Conservation (phyloP, 2,797 vertebrate genomes). For the Onychomys leucogaster region DNA sequence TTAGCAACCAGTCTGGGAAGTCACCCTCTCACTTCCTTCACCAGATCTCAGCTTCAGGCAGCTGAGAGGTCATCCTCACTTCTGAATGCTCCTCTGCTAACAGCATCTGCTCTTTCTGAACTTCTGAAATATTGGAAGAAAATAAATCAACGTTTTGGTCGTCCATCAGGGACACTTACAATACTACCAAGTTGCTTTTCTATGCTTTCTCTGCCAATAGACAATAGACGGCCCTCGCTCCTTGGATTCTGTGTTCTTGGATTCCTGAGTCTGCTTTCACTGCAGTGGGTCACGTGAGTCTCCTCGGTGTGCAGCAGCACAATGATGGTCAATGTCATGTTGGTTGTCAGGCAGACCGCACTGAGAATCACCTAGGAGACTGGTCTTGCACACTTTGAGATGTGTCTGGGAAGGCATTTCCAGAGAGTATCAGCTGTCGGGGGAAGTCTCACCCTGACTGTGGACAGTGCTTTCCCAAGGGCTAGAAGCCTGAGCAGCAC, state of each 20-base stretch:
- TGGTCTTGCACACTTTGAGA: neutral
- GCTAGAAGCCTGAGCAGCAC: neutral
- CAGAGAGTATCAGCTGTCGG: neutral
- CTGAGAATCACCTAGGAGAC: neutral
- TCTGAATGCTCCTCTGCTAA: neutral
- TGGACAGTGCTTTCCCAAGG: neutral
- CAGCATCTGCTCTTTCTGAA: neutral
- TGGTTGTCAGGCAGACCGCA: neutral
- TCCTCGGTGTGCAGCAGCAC: neutral
- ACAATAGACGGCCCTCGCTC: neutral
- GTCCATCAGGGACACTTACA: neutral
- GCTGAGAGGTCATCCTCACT: neutral
- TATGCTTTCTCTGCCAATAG: neutral
- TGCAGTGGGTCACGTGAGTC: no score
- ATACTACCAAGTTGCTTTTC: neutral
- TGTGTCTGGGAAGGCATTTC: neutral
- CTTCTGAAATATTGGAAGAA: neutral
- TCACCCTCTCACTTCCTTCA: neutral
- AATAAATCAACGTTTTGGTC: neutral
- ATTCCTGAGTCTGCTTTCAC: neutral
- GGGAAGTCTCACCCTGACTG: neutral
- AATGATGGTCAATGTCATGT: neutral
- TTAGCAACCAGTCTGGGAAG: neutral
- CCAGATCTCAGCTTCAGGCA: neutral
- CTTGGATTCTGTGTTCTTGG: neutral